Conservation (phyloP, 2,888 invertebrate species). For the Nemotelus nigrinus region DNA sequence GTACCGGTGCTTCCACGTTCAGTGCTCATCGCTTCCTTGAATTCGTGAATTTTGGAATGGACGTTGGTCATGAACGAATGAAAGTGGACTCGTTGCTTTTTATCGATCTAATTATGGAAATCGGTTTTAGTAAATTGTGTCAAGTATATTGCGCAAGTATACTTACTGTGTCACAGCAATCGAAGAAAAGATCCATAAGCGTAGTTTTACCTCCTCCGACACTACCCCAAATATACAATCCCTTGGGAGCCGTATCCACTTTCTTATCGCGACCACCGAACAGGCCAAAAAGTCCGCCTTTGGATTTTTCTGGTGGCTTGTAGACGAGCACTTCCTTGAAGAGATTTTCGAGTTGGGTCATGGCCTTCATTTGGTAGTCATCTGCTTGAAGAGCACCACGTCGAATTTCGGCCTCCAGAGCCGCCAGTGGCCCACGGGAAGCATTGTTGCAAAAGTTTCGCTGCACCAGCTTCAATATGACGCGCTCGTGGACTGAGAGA, state of each 20-base stretch:
- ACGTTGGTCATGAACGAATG: slow-evolving; percentile 98
- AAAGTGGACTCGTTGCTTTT: slow-evolving; percentile 89
- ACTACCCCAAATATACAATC: slow-evolving; percentile 89
- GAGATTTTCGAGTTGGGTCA: slow-evolving; percentile 75
- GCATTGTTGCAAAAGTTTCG: slow-evolving; percentile 2
- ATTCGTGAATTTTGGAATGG: slow-evolving; percentile 86
- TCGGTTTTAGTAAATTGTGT: neutral
- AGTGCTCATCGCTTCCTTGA: slow-evolving; percentile 70
- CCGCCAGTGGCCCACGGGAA: slow-evolving; percentile 66
- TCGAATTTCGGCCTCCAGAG: slow-evolving; percentile 70
- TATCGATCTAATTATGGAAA: slow-evolving; percentile 68
- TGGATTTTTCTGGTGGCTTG: slow-evolving; percentile 63
- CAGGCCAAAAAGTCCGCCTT: slow-evolving; percentile 55
- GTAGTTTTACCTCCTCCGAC: slow-evolving; percentile 98
- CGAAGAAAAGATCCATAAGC: slow-evolving; percentile 97
- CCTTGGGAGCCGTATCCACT: slow-evolving; percentile 71
- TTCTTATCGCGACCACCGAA: slow-evolving; percentile 51
- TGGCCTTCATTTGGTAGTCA: slow-evolving; percentile 76
- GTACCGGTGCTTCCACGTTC: slow-evolving; percentile 67
- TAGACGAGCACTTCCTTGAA: slow-evolving; percentile 73
- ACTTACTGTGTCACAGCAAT: slow-evolving; percentile 71
- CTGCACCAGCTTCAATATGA: neutral
- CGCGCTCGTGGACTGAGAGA: neutral
- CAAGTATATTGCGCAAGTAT: neutral
- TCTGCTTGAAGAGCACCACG: slow-evolving; percentile 73